Evolutionary conservation across 2,797 vertebrate genomes (phyloP), one percentile per base, ranked within the genome.

Genomic region (Microcaecilia unicolor): DNA sequence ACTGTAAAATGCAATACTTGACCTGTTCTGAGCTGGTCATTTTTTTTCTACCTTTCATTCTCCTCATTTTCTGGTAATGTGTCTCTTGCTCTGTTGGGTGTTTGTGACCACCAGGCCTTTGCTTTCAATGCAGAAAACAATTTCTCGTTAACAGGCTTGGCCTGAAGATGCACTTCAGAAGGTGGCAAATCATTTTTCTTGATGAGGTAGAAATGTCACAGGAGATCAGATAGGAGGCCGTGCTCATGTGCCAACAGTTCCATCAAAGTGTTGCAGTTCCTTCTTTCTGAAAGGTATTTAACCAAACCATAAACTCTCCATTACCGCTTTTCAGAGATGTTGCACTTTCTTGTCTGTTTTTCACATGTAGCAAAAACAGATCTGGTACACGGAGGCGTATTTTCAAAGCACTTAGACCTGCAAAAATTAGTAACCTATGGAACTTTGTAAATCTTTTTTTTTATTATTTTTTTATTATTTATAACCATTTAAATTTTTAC

Each of bases 171-270:
- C 61, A 49, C 62, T 67, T 56, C 35, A 67, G 39, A 55, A 65
- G 45, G 60, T 60, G 44, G 31, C 48, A 53, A 61, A 64, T 56
- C 63, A 70, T 62, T 65, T n/a, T 45, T 61, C 61, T 61, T 44
- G 63, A 56, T 51, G 67, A 64, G 55, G 26, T 49, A 41, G 57
- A 61, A 37, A 26, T 53, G 29, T 58, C 54, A 46, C 51, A 53
- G 34, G 43, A 58, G 63, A 56, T 64, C 44, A 56, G 58, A 61
- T 60, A n/a, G 3, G 34, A 53, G 43, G 19, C 38, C 45, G 37
- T 51, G 47, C 34, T 63, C 58, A 58, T 59, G 43, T 44, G 39
- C 22, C 55, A 55, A 39, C 16, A 41, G 30, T 66, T 68, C 38
- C 26, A 48, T 55, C 31, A 15, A 25, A 48, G 29, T 21, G 58